phyloP scores from a whole-genome alignment of 35 echinoderm and acorn worm genomes.

The Amphiura filiformis region DNA sequence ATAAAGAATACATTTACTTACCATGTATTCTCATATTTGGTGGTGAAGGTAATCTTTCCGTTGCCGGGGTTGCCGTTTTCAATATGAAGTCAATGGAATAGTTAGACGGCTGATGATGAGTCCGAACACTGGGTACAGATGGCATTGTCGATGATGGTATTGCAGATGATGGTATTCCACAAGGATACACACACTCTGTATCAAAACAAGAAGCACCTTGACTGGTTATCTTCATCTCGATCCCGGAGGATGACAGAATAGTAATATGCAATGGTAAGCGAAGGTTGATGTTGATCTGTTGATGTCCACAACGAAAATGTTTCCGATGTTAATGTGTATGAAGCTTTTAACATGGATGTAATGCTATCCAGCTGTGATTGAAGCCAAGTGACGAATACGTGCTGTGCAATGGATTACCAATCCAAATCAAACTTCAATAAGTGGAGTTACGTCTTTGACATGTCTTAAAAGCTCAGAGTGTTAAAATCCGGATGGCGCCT shows the following conservation, averaged over 20 bases:
- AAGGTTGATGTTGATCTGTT: too few species aligned
- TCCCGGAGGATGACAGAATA: too few species aligned
- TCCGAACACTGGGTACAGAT: neutral
- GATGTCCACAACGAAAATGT: neutral
- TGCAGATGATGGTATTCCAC: neutral
- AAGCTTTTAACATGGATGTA: neutral
- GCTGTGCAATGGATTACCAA: neutral
- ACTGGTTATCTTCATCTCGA: too few species aligned
- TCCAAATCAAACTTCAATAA: neutral
- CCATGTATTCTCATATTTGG: too few species aligned
- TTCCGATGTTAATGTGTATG: neutral
- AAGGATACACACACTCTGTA: neutral
- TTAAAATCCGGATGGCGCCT: conserved; percentile 10
- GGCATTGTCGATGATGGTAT: too few species aligned
- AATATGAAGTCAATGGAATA: conserved; percentile 5
- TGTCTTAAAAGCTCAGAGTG: neutral
- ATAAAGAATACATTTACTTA: too few species aligned
- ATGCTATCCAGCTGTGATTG: neutral
- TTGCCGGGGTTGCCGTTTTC: neutral
- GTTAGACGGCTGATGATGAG: neutral
- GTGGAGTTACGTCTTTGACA: neutral
- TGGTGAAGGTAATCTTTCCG: too few species aligned
- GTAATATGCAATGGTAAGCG: too few species aligned
- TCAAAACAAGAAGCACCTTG: too few species aligned
- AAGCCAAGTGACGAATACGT: neutral